phyloP scores from a whole-genome alignment of 2,113 vertebrate genomes.

The Protobothrops flavoviridis region DNA sequence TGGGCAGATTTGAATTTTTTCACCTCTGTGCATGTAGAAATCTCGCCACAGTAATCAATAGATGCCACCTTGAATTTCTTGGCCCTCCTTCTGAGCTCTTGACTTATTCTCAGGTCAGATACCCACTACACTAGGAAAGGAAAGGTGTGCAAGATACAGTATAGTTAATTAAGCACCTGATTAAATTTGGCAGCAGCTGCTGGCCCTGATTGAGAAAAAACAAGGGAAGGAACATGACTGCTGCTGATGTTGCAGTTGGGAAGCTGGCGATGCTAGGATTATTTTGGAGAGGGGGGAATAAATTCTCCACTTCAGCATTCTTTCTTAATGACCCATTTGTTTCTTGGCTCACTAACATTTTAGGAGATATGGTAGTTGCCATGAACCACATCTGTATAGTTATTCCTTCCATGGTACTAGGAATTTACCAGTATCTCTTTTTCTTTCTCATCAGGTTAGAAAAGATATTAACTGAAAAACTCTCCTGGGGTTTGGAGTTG shows the following conservation, averaged over 20 bases:
- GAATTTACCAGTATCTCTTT: conserved; percentile 5
- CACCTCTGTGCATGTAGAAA: not conserved
- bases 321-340: conserved; percentile 76
- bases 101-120: not conserved
- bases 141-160: not conserved
- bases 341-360: conserved; percentile 72
- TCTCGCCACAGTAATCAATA: not conserved
- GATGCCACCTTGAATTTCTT: not conserved
- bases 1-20: not conserved
- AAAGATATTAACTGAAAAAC: not conserved
- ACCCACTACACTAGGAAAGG: not conserved
- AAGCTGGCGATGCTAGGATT: not conserved
- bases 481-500: not conserved
- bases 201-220: conserved; percentile 52
- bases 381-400: conserved; percentile 58
- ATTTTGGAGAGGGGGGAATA: conserved; percentile 49
- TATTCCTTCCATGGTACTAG: conserved; percentile 54
- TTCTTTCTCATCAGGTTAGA: not conserved
- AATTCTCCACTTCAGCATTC: conserved; percentile 75
- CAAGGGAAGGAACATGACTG: conserved; percentile 54
- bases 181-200: conserved; percentile 59
- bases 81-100: not conserved
- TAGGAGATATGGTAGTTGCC: conserved; percentile 62
- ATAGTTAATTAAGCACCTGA: conserved; percentile 58
- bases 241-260: conserved; percentile 68